Evolutionary conservation across 2,888 invertebrate species (phyloP).

Genomic region (Dione vanillae): DNA sequence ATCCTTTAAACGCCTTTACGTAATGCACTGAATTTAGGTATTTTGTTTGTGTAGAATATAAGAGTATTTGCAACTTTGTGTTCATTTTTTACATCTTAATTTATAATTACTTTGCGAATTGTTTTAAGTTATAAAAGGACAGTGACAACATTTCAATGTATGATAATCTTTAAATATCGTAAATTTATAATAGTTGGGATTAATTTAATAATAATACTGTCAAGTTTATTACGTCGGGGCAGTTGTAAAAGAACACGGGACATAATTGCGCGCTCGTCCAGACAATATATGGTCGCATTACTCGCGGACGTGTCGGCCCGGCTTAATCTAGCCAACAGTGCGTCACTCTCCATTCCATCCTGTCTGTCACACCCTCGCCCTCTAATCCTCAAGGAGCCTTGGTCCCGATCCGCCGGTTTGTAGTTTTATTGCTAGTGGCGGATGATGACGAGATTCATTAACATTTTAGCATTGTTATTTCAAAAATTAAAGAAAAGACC

Average conservation of each 20-base stretch:
- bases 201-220: slow-evolving; percentile 32
- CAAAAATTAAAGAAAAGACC: too few relatives aligned
- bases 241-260: slow-evolving; percentile 52
- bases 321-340: slow-evolving; percentile 79
- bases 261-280: slow-evolving; percentile 78
- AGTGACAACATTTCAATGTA: too few relatives aligned
- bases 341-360: slow-evolving; percentile 71
- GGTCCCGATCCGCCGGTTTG: slow-evolving; percentile 24
- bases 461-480: not conserved
- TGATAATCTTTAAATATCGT: not conserved
- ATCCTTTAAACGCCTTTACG: slow-evolving; percentile 46
- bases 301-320: slow-evolving; percentile 79
- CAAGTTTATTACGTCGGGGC: slow-evolving; percentile 41
- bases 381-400: slow-evolving; percentile 50
- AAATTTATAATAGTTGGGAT: slow-evolving; percentile 15
- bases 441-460: too few relatives aligned
- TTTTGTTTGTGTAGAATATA: slow-evolving; percentile 25
- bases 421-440: slow-evolving; percentile 33
- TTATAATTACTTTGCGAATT: not conserved
- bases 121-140: not conserved
- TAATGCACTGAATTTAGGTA: slow-evolving; percentile 36
- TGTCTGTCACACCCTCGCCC: slow-evolving; percentile 49
- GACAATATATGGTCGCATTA: slow-evolving; percentile 83
- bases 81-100: not conserved
- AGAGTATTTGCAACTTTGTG: not conserved